Percentiles rank a stretch among this genome's conserved stretches.
These are phyloP conservation scores for Drosophila ambigua DNA, from an alignment of 1,140 invertebrate species.

Conservation along the genomic window DNA sequence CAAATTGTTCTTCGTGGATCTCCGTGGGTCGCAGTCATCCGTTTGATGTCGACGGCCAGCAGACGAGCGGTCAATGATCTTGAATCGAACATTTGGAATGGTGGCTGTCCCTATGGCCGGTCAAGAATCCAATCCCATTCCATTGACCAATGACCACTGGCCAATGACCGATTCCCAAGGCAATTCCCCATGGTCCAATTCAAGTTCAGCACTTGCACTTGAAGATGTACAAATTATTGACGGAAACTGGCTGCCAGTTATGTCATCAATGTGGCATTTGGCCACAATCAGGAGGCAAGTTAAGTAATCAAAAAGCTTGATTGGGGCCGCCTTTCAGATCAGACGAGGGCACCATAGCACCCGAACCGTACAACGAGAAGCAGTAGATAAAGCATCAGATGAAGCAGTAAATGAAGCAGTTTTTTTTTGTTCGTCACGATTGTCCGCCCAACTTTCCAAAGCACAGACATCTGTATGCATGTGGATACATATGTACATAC, in stretches of 20 bases:
- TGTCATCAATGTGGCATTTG: conserved; percentile 72
- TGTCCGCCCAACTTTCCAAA: neutral
- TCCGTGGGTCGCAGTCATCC: conserved; percentile 33
- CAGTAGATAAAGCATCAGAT: too few species aligned
- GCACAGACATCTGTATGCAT: neutral
- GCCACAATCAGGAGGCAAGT: conserved; percentile 45
- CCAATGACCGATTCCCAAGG: conserved; percentile 47
- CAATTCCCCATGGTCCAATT: conserved; percentile 75
- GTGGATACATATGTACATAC: too few species aligned
- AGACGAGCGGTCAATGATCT: conserved; percentile 68
- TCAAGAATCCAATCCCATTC: conserved; percentile 35
- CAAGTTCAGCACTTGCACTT: conserved; percentile 77
- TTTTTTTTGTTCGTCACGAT: conserved; percentile 43
- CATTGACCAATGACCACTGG: neutral
- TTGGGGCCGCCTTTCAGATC: conserved; percentile 24
- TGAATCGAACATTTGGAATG: conserved; percentile 13
- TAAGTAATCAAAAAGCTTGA: conserved; percentile 73
- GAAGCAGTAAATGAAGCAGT: neutral
- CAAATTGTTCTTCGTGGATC: conserved; percentile 64
- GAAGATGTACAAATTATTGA: conserved; percentile 68
- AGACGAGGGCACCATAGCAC: too few species aligned
- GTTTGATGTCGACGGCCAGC: conserved; percentile 63
- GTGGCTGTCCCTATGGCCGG: neutral
- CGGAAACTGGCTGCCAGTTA: conserved; percentile 51
- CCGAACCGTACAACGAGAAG: too few species aligned